These are phyloP conservation scores for Pediacus dermestoides DNA, from an alignment of 2,888 invertebrate genomes.

Conservation along the genomic window DNA sequence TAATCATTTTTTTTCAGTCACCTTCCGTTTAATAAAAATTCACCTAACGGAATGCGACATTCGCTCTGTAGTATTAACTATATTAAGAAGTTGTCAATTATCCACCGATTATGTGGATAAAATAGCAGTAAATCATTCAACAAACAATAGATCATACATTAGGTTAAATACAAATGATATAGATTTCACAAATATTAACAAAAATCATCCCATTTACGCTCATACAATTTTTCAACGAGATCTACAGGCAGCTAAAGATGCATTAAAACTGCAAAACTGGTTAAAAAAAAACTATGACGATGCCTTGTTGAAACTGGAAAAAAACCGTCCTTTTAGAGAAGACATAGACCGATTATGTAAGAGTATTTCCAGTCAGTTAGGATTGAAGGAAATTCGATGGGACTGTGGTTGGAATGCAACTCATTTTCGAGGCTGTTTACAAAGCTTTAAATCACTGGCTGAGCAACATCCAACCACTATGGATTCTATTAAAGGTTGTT, in stretches of 20 bases:
- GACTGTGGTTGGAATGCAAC: constrained; percentile 86
- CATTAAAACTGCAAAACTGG: constrained; percentile 59
- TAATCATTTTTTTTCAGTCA: too few species aligned
- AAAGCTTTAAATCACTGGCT: constrained; percentile 73
- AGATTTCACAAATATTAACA: constrained; percentile 43
- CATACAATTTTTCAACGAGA: constrained; percentile 52
- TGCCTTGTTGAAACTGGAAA: constrained; percentile 65
- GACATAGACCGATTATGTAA: constrained; percentile 69
- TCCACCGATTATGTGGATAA: constrained; percentile 84
- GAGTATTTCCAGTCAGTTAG: constrained; percentile 56
- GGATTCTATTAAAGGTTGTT: constrained; percentile 62
- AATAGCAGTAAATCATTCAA: constrained; percentile 52
- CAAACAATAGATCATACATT: constrained; percentile 16
- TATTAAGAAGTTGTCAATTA: constrained; percentile 77
- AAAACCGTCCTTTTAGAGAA: constrained; percentile 63
- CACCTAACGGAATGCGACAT: constrained; percentile 65
- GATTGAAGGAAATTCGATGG: constrained; percentile 63
- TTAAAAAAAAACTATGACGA: constrained; percentile 64
- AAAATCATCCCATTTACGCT: constrained; percentile 55
- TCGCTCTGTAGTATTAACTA: constrained; percentile 68
- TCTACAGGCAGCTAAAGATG: constrained; percentile 47
- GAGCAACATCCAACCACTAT: constrained; percentile 71
- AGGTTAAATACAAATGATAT: constrained; percentile 32
- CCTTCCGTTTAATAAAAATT: constrained; percentile 72
- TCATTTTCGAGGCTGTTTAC: constrained; percentile 86